phyloP scores from a whole-genome alignment of 2,888 invertebrate genomes.

The Autographa pulchrina region DNA sequence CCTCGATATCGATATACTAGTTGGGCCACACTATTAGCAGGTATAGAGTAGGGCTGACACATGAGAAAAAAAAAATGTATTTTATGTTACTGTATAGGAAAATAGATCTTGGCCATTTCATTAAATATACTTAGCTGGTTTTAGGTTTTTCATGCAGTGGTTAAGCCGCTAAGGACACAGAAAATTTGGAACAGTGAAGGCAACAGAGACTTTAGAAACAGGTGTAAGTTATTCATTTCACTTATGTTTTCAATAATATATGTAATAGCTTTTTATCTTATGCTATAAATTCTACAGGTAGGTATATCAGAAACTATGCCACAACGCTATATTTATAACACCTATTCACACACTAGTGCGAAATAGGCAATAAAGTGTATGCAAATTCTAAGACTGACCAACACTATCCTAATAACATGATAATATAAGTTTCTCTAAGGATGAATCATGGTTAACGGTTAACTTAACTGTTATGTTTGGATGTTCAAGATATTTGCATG shows the following conservation, averaged over 20 bases:
- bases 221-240: too few species aligned
- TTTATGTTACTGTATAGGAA: too few species aligned
- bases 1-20: slow-evolving; percentile 72
- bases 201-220: too few species aligned
- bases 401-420: background rate
- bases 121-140: too few species aligned
- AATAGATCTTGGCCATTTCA: too few species aligned
- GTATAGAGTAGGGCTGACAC: slow-evolving; percentile 21
- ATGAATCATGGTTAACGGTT: slow-evolving; percentile 38
- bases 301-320: background rate
- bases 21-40: slow-evolving; percentile 64
- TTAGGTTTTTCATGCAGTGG: too few species aligned
- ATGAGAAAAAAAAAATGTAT: background rate
- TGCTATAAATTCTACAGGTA: too few species aligned
- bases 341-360: background rate
- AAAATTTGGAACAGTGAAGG: too few species aligned
- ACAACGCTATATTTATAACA: background rate
- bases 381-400: background rate
- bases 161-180: too few species aligned
- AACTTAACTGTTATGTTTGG: slow-evolving; percentile 37
- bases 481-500: slow-evolving; percentile 47
- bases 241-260: too few species aligned
- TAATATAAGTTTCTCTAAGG: slow-evolving; percentile 22
- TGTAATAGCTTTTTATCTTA: too few species aligned
- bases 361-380: background rate